Evolutionary conservation across 2,888 invertebrate species (phyloP), one percentile per base, ranked within the genome.

Genomic region (Vesta saturnalis): DNA sequence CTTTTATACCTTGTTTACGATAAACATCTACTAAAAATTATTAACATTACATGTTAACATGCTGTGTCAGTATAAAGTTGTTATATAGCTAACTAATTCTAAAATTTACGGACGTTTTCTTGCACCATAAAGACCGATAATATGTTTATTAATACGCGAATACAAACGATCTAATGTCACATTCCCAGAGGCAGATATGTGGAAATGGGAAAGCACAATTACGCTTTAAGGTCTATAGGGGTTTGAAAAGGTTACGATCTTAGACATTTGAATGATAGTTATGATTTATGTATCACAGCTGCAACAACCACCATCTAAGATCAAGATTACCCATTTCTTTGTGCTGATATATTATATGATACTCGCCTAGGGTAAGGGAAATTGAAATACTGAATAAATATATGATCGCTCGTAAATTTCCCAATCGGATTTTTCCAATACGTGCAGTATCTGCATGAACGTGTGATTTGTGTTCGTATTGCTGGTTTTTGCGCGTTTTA

Each of bases 341-440:
- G 76, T 76, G 76, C 74, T 69, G 72, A 73, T 76, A 78, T 78
- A 77, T 79, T 78, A 75, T 73, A 74, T 73, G 77, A 77, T 72
- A 72, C 76, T 77, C 73, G 73, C 73, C 77, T 72, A 71, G 72
- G 72, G 75, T 74, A 67, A 77, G 78, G 78, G 79, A 80, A 80
- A 80, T 81, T 79, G 79, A 80, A 80, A 80, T 78, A 77, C 78
- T 75, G 79, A 78, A 80, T 80, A 80, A 81, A 81, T 81, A 80
- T 80, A 78, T 78, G 79, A 79, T 79, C 77, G 78, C 72, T 76
- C 79, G 78, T 80, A 80, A 80, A 80, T 80, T 78, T 77, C 69
- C 76, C 69, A 70, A 69, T 67, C 70, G 77, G 79, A 78, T 80
- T 79, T 80, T 79, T 77, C 78, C 76, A 74, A 77, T 77, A 77